Conservation (phyloP, 1,140 invertebrate species). For the Eriocheir sinensis region DNA sequence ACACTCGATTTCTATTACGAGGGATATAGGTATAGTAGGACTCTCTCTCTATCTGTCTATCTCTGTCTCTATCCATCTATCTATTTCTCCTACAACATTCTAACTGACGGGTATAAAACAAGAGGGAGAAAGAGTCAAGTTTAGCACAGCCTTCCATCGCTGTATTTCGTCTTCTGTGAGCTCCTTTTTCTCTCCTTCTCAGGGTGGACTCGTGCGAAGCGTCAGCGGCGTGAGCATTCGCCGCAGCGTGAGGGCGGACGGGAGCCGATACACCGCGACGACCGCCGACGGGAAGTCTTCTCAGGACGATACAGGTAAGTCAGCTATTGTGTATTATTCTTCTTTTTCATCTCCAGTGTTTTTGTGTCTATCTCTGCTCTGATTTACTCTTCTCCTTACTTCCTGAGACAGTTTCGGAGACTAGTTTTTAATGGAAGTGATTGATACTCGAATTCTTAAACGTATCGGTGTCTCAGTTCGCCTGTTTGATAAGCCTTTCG, state of each 20-base stretch:
- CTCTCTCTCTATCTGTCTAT: background rate
- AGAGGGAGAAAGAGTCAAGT: background rate
- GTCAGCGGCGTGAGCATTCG: slow-evolving; percentile 63
- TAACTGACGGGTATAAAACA: no score
- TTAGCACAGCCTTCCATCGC: background rate
- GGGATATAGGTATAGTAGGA: no score
- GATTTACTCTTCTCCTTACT: no score
- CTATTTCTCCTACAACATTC: no score
- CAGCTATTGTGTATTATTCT: background rate
- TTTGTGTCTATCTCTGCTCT: no score
- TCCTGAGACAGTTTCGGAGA: no score
- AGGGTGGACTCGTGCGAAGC: slow-evolving; percentile 66
- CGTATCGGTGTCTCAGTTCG: no score
- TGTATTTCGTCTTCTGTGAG: background rate
- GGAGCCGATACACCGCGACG: slow-evolving; percentile 58
- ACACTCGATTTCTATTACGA: no score
- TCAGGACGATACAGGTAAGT: slow-evolving; percentile 42
- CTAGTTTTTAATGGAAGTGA: no score
- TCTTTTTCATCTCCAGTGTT: no score
- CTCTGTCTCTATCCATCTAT: background rate
- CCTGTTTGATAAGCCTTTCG: no score
- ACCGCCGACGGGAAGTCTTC: slow-evolving; percentile 15
- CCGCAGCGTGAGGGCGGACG: slow-evolving; percentile 60
- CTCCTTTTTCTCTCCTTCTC: slow-evolving; percentile 35
- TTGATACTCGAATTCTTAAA: no score